These are phyloP conservation scores for Triplophysa dalaica DNA, from an alignment of 2,113 vertebrate genomes.

Conservation along the genomic window DNA sequence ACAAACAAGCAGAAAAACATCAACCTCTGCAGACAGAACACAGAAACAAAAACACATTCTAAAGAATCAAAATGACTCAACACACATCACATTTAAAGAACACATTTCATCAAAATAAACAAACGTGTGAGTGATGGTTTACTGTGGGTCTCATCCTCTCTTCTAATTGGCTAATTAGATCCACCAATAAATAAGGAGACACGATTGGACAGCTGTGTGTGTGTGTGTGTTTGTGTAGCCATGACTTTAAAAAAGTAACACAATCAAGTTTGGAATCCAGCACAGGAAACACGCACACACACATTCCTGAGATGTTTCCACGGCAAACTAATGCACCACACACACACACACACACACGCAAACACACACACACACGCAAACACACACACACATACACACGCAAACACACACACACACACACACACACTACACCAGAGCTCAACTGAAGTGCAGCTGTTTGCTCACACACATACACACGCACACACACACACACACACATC, in stretches of 20 bases:
- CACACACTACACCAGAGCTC: neutral
- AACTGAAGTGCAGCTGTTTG: neutral
- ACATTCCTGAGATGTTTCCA: conserved; percentile 32
- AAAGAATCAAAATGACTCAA: too few species aligned
- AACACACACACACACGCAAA: too few species aligned
- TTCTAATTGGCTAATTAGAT: neutral
- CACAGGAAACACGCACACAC: conserved; percentile 4
- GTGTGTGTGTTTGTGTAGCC: conserved; percentile 26
- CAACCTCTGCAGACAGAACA: neutral
- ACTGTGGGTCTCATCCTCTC: too few species aligned
- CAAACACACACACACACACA: neutral
- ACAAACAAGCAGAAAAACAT: neutral
- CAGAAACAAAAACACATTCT: too few species aligned
- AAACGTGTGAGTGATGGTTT: neutral
- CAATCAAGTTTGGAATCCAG: conserved; percentile 1
- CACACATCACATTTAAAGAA: neutral
- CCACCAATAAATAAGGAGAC: conserved; percentile 14
- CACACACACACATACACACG: too few species aligned
- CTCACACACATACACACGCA: neutral
- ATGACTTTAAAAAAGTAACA: conserved; percentile 17
- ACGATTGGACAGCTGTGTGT: neutral
- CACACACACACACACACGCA: neutral
- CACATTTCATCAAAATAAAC: neutral
- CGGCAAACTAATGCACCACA: conserved; percentile 28
- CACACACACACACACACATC: neutral